Conservation (phyloP, 2,888 invertebrate genomes). For the Stenodera caucasica region DNA sequence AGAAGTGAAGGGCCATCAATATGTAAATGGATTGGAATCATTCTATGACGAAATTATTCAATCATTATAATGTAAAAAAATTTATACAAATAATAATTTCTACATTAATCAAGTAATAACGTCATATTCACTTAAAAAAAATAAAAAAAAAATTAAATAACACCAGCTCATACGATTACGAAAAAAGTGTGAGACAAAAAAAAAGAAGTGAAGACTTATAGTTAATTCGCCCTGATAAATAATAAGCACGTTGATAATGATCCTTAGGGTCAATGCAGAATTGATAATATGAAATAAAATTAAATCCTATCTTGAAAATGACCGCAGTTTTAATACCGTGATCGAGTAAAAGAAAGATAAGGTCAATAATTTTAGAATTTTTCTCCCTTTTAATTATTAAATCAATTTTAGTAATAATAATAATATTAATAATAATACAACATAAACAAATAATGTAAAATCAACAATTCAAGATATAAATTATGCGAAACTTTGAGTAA, state of each 20-base stretch:
- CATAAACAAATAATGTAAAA: conserved; percentile 20
- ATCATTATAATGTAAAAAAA: conserved; percentile 15
- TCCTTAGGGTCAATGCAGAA: conserved; percentile 4
- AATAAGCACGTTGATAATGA: not conserved
- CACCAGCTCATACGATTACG: no score
- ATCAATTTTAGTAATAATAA: no score
- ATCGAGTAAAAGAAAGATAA: not conserved
- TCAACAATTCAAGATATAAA: conserved; percentile 23
- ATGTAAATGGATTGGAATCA: conserved; percentile 28
- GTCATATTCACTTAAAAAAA: not conserved
- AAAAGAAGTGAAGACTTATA: not conserved
- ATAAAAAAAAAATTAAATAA: not conserved
- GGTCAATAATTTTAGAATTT: not conserved
- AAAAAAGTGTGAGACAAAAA: no score
- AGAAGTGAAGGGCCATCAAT: conserved; percentile 31
- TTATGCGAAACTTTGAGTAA: conserved; percentile 13
- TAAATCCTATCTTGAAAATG: not conserved
- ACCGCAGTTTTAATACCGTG: not conserved
- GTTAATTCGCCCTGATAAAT: conserved; percentile 1
- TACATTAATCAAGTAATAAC: not conserved
- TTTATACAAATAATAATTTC: not conserved
- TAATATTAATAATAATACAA: no score
- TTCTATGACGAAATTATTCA: conserved; percentile 28
- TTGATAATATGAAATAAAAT: conserved; percentile 5
- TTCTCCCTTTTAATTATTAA: not conserved